Conservation (phyloP, 2,888 invertebrate species). For the Machimus rusticus region DNA sequence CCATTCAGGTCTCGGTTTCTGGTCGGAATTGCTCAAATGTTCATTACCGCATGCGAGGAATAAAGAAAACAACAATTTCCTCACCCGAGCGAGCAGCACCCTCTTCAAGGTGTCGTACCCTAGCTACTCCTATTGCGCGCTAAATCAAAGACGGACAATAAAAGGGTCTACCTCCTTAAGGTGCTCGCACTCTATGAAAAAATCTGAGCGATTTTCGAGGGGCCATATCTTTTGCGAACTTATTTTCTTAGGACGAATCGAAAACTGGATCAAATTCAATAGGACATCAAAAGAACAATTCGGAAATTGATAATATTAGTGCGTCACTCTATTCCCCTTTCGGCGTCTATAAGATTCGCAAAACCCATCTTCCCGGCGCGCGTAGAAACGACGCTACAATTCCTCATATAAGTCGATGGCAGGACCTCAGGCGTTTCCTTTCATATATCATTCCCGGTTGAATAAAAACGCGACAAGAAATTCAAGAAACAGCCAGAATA, state of each 20-base stretch:
- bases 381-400: neutral
- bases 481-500: constrained; percentile 8
- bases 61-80: neutral
- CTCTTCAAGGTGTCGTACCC: neutral
- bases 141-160: neutral
- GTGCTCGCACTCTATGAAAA: neutral
- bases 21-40: neutral
- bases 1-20: neutral
- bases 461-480: constrained; percentile 23
- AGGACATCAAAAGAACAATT: neutral
- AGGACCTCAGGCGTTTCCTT: neutral
- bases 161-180: neutral
- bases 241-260: neutral
- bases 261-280: neutral
- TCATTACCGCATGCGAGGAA: neutral
- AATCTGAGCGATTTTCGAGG: neutral
- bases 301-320: neutral
- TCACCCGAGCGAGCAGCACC: neutral
- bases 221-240: neutral
- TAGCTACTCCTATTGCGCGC: neutral
- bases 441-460: constrained; percentile 13
- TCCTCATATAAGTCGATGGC: neutral
- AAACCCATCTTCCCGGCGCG: neutral
- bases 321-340: neutral
- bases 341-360: neutral